Percentiles rank a stretch among this genome's conserved stretches.
These are phyloP conservation scores for Eupithecia abbreviata DNA, from an alignment of 2,888 invertebrate species.

Conservation along the genomic window DNA sequence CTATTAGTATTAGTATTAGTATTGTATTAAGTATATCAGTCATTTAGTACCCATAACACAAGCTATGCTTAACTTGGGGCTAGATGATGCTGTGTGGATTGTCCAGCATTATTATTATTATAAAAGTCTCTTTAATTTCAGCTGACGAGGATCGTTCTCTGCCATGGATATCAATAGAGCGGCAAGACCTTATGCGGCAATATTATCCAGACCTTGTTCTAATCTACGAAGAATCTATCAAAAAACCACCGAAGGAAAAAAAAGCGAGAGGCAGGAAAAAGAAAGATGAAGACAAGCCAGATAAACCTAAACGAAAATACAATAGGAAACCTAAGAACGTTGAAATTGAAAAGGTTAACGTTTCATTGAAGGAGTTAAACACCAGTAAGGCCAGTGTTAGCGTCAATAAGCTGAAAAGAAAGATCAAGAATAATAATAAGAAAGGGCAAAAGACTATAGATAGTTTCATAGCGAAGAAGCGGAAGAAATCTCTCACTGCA, in stretches of 20 bases:
- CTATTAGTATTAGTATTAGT: too few species aligned
- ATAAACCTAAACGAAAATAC: conserved; percentile 72
- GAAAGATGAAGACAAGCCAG: conserved; percentile 55
- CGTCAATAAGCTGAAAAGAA: conserved; percentile 72
- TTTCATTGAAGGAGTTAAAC: conserved; percentile 60
- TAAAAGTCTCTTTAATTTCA: conserved; percentile 40
- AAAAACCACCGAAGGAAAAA: conserved; percentile 80
- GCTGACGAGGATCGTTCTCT: conserved; percentile 77
- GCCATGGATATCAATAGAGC: conserved; percentile 88
- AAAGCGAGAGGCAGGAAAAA: conserved; percentile 55
- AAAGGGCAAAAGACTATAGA: conserved; percentile 71
- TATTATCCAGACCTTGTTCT: conserved; percentile 87
- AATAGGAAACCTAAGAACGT: conserved; percentile 63
- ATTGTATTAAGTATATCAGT: too few species aligned
- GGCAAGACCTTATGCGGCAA: conserved; percentile 84
- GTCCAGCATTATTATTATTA: too few species aligned
- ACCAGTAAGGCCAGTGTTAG: conserved; percentile 65
- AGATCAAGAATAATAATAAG: conserved; percentile 59
- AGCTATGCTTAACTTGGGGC: too few species aligned
- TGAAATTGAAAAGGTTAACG: conserved; percentile 52
- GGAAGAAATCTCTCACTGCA: conserved; percentile 55
- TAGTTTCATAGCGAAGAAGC: conserved; percentile 69
- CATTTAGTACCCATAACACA: too few species aligned
- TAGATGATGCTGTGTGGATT: too few species aligned
- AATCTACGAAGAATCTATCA: conserved; percentile 81